Evolutionary conservation across 1,140 invertebrate genomes (phyloP), one percentile per base, ranked within the genome.

Genomic region (Octopus bimaculoides): DNA sequence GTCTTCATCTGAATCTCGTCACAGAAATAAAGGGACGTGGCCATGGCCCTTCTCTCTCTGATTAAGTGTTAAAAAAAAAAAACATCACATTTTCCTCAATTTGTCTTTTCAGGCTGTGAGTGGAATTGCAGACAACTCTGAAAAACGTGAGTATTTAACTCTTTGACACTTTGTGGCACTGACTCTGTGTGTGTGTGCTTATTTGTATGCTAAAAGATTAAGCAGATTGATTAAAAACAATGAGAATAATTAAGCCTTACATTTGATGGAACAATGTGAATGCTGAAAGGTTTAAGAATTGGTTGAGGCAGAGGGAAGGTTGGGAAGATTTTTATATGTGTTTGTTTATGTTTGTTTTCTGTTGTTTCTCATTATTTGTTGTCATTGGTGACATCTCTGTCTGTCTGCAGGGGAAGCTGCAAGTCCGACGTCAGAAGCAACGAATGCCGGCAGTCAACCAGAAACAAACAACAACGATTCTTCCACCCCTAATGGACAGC

Each of bases 21-120:
- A 77, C 14, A 52, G 41, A 56, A 66, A 52, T 41, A 20, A 71
- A 69, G 41, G 12, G 52, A 76, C 76, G 75, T 14, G 71, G 12
- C 7, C 0, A 9, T 73, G 54, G 17, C 54, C 66, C 66, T 75
- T 75, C 69, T 69, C 78, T 79, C 74, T 78, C 80, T 77, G 26
- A 41, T 41, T 41, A 41, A 41, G 26, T 20, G 66, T 20, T 76
- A 55, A 55, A 77, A 26, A 55, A 55, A 77, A 26, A 14, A 53
- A 77, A 71, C 56, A 79, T 20, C 66, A 76, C 54, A 54, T 61
- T 61, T 17, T 12, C 81, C 14, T 79, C 78, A 81, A 79, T 77
- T 80, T 81, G 79, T 76, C 75, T 80, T 80, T 82, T 78, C 82
- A 85, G 52, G 90, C 26, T 54, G 55, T 78, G 20, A 54, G 41